Evolutionary conservation across 1,140 invertebrate genomes (phyloP).

Genomic region (Tetragnatha versicolor): DNA sequence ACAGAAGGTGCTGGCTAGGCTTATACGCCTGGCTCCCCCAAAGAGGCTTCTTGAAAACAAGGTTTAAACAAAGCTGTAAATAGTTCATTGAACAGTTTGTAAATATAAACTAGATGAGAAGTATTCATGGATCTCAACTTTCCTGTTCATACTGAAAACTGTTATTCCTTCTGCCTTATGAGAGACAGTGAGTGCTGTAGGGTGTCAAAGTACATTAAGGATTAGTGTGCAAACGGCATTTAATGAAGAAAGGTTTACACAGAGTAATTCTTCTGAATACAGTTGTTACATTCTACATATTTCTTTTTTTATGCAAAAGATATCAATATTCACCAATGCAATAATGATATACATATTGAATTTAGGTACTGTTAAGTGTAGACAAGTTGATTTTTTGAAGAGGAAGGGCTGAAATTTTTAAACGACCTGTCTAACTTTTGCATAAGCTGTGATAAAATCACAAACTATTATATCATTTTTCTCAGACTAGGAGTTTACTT

Average conservation of each 20-base stretch:
- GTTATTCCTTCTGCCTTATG: conserved; percentile 46
- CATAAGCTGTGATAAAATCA: conserved; percentile 43
- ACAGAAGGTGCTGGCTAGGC: too few species aligned
- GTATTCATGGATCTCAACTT: conserved; percentile 15
- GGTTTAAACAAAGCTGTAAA: conserved; percentile 34
- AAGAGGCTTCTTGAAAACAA: too few species aligned
- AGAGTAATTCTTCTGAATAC: neutral
- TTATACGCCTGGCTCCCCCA: too few species aligned
- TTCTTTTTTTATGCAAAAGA: conserved; percentile 31
- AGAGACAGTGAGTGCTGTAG: conserved; percentile 35
- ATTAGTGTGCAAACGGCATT: conserved; percentile 14
- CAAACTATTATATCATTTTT: conserved; percentile 32
- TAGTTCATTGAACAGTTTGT: conserved; percentile 33
- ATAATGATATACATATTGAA: conserved; percentile 43
- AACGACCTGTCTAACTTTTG: conserved; percentile 17
- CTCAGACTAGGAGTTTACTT: neutral
- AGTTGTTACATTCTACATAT: conserved; percentile 31
- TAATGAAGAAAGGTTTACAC: conserved; percentile 9
- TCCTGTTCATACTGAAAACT: neutral
- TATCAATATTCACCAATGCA: conserved; percentile 54
- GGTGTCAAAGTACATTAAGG: conserved; percentile 28
- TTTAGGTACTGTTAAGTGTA: conserved; percentile 43
- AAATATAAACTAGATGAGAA: conserved; percentile 22
- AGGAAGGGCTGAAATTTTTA: neutral
- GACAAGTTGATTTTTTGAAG: conserved; percentile 16